Percentiles rank a stretch among this genome's conserved stretches.
phyloP scores from a whole-genome alignment of 2,797 vertebrate genomes.

The Choloepus didactylus region DNA sequence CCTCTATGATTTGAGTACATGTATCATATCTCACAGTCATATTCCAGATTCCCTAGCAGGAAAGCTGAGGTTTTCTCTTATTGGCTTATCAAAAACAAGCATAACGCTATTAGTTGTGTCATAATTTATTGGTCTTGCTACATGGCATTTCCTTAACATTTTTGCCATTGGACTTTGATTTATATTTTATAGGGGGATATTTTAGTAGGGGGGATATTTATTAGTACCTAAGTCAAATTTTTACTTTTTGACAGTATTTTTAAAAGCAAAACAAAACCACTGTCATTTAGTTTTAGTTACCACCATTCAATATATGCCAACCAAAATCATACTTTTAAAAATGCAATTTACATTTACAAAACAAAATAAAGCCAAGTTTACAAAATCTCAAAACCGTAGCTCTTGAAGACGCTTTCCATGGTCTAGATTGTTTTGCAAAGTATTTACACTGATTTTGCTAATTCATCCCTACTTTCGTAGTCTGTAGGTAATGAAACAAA shows the following conservation, averaged over 20 bases:
- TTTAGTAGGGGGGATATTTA: neutral
- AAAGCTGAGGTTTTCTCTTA: neutral
- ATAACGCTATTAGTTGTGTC: neutral
- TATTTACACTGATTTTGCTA: neutral
- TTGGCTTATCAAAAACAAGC: neutral
- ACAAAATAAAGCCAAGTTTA: constrained; percentile 20
- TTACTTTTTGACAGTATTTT: neutral
- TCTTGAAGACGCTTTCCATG: constrained; percentile 2
- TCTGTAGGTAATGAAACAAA: neutral
- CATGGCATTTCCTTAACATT: neutral
- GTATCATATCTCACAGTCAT: neutral
- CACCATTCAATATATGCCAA: neutral
- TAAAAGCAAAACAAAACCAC: neutral
- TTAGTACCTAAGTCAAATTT: neutral
- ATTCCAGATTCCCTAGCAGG: neutral
- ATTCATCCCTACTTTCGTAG: neutral
- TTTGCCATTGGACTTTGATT: neutral
- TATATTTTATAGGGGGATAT: neutral
- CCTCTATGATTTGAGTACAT: neutral
- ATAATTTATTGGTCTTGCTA: neutral
- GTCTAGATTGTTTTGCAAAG: neutral
- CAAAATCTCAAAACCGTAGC: neutral
- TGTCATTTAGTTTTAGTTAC: neutral
- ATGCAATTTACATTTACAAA: neutral
- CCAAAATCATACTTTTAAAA: constrained; percentile 42